Evolutionary conservation across 2,113 vertebrate species (phyloP).

Genomic region (Suricata suricatta): DNA sequence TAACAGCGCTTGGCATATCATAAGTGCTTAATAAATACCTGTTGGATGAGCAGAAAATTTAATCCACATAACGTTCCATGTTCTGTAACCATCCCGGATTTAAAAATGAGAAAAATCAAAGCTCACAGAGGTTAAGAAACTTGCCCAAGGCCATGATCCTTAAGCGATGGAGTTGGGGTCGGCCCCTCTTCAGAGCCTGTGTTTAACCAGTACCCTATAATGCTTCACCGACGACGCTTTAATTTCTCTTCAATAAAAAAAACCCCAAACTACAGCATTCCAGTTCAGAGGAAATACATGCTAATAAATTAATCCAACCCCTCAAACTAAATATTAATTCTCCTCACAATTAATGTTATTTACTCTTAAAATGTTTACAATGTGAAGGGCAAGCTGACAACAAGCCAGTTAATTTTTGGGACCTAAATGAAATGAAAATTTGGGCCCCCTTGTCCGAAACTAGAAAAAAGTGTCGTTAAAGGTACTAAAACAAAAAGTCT

Average conservation of each 20-base stretch:
- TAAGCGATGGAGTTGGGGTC: not conserved
- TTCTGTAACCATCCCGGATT: conserved; percentile 34
- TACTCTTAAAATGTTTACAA: conserved; percentile 48
- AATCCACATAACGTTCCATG: not conserved
- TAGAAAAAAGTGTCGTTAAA: conserved; percentile 22
- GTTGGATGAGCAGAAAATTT: not conserved
- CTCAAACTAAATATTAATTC: conserved; percentile 31
- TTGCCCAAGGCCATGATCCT: not conserved
- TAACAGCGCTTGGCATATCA: conserved; percentile 4
- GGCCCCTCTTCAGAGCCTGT: not conserved
- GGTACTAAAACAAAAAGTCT: conserved; percentile 39
- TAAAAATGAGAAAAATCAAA: conserved; percentile 61
- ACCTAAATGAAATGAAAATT: not conserved
- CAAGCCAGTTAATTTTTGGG: not conserved
- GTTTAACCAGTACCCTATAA: conserved; percentile 6
- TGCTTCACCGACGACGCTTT: not conserved
- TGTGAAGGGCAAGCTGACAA: conserved; percentile 29
- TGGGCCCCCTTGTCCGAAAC: not conserved
- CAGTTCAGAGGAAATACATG: conserved; percentile 18
- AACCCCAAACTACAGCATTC: not conserved
- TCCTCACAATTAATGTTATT: conserved; percentile 45
- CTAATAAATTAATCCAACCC: conserved; percentile 34
- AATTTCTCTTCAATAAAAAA: conserved; percentile 27
- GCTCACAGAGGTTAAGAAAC: conserved; percentile 31
- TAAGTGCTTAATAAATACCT: conserved; percentile 53